Conservation (phyloP, 2,888 invertebrate species). For the Tridacna crocea region DNA sequence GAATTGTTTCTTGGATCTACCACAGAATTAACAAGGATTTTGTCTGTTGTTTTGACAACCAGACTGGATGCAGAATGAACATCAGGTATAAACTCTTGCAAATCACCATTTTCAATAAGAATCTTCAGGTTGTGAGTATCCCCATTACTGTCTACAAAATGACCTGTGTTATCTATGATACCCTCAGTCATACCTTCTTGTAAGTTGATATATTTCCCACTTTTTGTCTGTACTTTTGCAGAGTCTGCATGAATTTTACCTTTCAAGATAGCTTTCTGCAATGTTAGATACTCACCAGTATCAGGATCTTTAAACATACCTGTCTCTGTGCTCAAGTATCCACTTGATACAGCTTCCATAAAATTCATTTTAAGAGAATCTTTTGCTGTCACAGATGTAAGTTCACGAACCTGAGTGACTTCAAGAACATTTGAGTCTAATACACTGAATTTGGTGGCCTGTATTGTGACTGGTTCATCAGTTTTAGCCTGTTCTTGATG, state of each 20-base stretch:
- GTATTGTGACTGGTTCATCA: conserved; percentile 52
- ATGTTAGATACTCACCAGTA: conserved; percentile 91
- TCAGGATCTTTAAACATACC: conserved; percentile 91
- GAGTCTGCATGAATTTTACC: conserved; percentile 73
- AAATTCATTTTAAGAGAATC: conserved; percentile 72
- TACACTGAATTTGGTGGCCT: conserved; percentile 63
- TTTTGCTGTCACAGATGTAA: conserved; percentile 63
- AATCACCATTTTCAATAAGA: conserved; percentile 80
- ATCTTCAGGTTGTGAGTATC: conserved; percentile 62
- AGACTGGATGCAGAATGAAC: conserved; percentile 63
- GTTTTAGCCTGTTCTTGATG: conserved; percentile 6
- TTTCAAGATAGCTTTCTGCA: conserved; percentile 90
- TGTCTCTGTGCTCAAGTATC: conserved; percentile 91
- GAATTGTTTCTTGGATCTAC: conserved; percentile 71
- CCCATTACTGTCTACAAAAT: conserved; percentile 54
- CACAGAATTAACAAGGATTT: conserved; percentile 73
- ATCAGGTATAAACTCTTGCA: conserved; percentile 64
- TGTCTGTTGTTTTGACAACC: conserved; percentile 72
- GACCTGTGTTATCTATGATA: conserved; percentile 71
- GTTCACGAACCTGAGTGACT: conserved; percentile 68
- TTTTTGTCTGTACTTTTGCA: conserved; percentile 64
- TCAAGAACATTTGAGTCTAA: conserved; percentile 67
- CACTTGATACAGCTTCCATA: conserved; percentile 84
- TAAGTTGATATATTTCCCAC: conserved; percentile 86
- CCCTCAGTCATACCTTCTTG: conserved; percentile 89